Conservation (phyloP, 1,140 invertebrate genomes). For the Anastrepha ludens region DNA sequence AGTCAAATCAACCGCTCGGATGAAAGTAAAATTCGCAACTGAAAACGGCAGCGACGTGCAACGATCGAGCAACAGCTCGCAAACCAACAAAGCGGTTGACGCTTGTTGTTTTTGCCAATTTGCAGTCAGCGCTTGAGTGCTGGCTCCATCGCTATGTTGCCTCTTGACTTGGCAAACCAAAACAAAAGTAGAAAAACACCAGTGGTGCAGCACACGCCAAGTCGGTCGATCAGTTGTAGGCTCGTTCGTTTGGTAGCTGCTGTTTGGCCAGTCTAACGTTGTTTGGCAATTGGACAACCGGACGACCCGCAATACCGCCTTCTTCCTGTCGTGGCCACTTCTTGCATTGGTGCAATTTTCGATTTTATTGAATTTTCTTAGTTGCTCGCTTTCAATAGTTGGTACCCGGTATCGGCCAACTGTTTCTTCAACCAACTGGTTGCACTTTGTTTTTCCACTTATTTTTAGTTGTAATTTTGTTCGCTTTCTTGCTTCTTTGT, state of each 20-base stretch:
- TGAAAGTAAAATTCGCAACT: slow-evolving; percentile 74
- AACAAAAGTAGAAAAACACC: neutral
- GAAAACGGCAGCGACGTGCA: slow-evolving; percentile 53
- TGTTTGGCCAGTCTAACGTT: neutral
- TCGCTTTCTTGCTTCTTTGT: no score
- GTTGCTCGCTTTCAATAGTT: no score
- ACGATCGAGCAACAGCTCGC: slow-evolving; percentile 15
- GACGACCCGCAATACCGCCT: slow-evolving; percentile 33
- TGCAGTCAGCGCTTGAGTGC: neutral
- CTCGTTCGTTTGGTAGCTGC: slow-evolving; percentile 20
- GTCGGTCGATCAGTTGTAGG: slow-evolving; percentile 32
- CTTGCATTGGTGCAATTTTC: slow-evolving; percentile 1
- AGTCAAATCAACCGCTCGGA: slow-evolving; percentile 65
- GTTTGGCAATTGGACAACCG: slow-evolving; percentile 19
- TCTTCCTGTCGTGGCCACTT: slow-evolving; percentile 36
- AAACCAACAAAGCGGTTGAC: neutral
- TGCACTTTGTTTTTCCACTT: no score
- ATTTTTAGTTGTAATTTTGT: no score
- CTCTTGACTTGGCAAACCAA: neutral
- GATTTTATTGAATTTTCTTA: neutral
- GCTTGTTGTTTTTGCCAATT: neutral
- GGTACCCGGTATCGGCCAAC: no score
- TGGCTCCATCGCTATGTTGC: neutral
- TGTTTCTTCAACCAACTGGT: no score
- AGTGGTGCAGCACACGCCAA: neutral